Conservation (phyloP, 2,113 vertebrate genomes). For the Channa argus region DNA sequence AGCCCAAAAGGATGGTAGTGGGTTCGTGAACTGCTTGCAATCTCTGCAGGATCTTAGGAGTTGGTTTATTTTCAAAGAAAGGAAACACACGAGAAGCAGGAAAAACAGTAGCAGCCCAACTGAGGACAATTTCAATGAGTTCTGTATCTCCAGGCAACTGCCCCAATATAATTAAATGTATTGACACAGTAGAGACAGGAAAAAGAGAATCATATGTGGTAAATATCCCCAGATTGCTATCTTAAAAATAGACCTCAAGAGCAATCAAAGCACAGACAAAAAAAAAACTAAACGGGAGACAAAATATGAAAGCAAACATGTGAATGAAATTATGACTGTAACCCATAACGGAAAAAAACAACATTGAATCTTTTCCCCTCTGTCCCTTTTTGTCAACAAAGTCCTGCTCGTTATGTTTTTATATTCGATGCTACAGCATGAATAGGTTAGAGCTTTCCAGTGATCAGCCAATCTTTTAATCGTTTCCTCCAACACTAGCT, state of each 20-base stretch:
- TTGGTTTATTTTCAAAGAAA: not conserved
- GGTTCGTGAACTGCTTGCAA: not conserved
- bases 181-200: constrained; percentile 58
- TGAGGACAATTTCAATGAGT: constrained; percentile 39
- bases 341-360: constrained; percentile 53
- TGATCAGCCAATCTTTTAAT: constrained; percentile 43
- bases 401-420: constrained; percentile 12
- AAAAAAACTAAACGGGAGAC: constrained; percentile 32
- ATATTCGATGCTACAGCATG: constrained; percentile 15
- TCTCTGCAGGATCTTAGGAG: not conserved
- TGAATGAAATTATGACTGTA: constrained; percentile 57
- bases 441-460: constrained; percentile 46
- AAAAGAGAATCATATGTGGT: constrained; percentile 59
- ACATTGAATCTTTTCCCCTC: not conserved
- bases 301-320: constrained; percentile 53
- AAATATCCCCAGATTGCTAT: constrained; percentile 73
- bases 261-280: constrained; percentile 33
- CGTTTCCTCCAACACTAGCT: constrained; percentile 55
- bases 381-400: constrained; percentile 13
- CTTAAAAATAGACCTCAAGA: constrained; percentile 64
- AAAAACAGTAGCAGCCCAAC: constrained; percentile 16
- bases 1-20: too few species aligned
- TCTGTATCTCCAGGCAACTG: constrained; percentile 67
- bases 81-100: not conserved
- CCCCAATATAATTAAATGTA: constrained; percentile 69